phyloP scores from a whole-genome alignment of 2,797 vertebrate species.

The Hephaestus fuliginosus region DNA sequence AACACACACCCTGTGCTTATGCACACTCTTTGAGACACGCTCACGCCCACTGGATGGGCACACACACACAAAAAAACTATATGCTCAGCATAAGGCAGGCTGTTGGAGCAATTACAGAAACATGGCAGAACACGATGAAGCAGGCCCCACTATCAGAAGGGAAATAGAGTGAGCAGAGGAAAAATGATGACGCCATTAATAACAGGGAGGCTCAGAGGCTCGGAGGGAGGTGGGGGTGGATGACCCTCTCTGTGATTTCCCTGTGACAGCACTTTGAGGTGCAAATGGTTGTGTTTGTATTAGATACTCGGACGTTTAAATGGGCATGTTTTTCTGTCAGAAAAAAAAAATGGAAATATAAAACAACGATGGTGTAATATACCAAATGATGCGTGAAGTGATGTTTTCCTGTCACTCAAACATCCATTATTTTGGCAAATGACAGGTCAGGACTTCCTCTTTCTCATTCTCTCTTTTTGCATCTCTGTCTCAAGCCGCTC shows the following conservation, averaged over 20 bases:
- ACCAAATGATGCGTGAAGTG: slow-evolving; percentile 59
- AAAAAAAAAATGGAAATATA: slow-evolving; percentile 28
- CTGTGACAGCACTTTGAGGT: slow-evolving; percentile 82
- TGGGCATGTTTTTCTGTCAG: slow-evolving; percentile 60
- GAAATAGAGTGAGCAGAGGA: slow-evolving; percentile 83
- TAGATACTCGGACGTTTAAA: slow-evolving; percentile 68
- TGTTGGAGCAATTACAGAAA: slow-evolving; percentile 86
- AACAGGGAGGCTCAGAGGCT: slow-evolving; percentile 71
- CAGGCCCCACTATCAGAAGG: slow-evolving; percentile 79
- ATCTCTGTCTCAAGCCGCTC: slow-evolving; percentile 44
- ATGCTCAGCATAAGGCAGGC: slow-evolving; percentile 85
- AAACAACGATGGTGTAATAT: slow-evolving; percentile 16
- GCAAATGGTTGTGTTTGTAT: slow-evolving; percentile 79
- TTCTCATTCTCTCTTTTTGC: slow-evolving; percentile 25
- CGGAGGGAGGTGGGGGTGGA: slow-evolving; percentile 68
- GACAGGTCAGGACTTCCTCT: slow-evolving; percentile 48
- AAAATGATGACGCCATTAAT: slow-evolving; percentile 87
- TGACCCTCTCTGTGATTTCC: slow-evolving; percentile 80
- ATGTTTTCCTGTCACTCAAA: slow-evolving; percentile 61
- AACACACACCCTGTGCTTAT: slow-evolving; percentile 50
- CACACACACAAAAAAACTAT: slow-evolving; percentile 65
- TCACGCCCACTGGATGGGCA: slow-evolving; percentile 26
- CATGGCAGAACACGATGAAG: slow-evolving; percentile 84
- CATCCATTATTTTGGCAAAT: slow-evolving; percentile 68
- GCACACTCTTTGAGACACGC: slow-evolving; percentile 33